Percentiles rank a stretch among this genome's conserved stretches.
Conservation (phyloP, 2,113 vertebrate genomes). For the Bubalus kerabau region DNA sequence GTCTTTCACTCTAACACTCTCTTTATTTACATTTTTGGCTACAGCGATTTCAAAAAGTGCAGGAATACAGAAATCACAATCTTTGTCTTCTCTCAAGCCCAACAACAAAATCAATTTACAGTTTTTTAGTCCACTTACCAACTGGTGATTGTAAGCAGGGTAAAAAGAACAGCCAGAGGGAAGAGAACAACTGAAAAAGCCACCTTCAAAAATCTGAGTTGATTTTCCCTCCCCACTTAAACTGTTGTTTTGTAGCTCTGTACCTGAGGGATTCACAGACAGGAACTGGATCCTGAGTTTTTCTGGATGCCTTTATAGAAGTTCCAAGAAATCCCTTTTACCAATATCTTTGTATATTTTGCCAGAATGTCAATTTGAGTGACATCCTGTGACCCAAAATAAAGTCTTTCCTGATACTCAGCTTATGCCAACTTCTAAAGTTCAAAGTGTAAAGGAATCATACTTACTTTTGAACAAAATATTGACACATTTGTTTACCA, state of each 20-base stretch:
- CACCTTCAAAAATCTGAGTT: not conserved
- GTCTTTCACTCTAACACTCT: not conserved
- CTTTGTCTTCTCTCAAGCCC: not conserved
- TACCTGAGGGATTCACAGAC: not conserved
- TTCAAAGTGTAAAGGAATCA: conserved; percentile 38
- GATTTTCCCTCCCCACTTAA: not conserved
- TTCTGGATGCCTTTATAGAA: not conserved
- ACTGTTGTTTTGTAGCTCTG: not conserved
- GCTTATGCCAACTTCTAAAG: conserved; percentile 44
- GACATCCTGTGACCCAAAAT: not conserved
- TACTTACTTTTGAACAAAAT: conserved; percentile 40
- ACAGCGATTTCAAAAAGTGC: not conserved
- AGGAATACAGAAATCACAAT: not conserved
- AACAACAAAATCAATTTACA: not conserved
- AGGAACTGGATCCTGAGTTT: not conserved
- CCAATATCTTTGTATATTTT: not conserved
- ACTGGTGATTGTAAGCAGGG: not conserved
- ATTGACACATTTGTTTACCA: conserved; percentile 41
- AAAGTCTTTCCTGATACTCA: not conserved
- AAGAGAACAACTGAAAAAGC: not conserved
- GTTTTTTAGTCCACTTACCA: not conserved
- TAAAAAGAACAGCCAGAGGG: not conserved
- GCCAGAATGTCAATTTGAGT: not conserved
- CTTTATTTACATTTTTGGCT: not conserved
- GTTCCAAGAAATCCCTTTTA: not conserved